These are phyloP conservation scores for Morbakka virulenta DNA, from an alignment of 30 jellyfish, hydroid and myxozoan genomes.

Conservation along the genomic window DNA sequence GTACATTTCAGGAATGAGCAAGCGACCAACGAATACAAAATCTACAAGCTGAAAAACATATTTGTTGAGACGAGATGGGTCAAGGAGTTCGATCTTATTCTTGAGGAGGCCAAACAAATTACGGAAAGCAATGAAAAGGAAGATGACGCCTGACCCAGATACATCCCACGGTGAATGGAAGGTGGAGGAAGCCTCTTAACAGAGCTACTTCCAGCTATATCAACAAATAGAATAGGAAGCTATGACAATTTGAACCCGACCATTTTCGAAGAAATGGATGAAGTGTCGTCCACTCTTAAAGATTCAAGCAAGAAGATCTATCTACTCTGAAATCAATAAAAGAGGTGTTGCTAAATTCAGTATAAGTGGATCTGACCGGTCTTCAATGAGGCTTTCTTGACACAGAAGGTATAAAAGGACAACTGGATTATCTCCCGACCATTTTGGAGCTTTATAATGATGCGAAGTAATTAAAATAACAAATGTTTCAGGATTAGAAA, in stretches of 20 bases:
- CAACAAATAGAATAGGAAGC: neutral
- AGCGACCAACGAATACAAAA: too few relatives aligned
- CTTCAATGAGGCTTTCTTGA: neutral
- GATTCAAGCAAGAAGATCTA: slow-evolving; percentile 12
- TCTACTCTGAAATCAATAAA: neutral
- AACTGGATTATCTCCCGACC: neutral
- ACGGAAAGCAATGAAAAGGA: neutral
- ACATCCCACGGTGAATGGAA: neutral
- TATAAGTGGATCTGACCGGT: neutral
- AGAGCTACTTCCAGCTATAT: slow-evolving; percentile 25
- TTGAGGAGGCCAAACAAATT: neutral
- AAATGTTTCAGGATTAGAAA: too few relatives aligned
- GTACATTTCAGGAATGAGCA: too few relatives aligned
- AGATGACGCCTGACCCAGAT: neutral
- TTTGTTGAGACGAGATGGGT: neutral
- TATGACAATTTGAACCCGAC: neutral
- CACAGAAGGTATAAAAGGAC: neutral
- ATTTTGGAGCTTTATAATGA: neutral
- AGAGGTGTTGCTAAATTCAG: neutral
- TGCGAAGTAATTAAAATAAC: neutral
- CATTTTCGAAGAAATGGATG: neutral
- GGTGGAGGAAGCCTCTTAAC: slow-evolving; percentile 17
- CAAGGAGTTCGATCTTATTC: neutral
- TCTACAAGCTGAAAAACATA: too few relatives aligned
- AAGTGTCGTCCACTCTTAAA: slow-evolving; percentile 8